Conservation (phyloP, 35 echinoderm and acorn worm genomes). For the Amphiura filiformis region DNA sequence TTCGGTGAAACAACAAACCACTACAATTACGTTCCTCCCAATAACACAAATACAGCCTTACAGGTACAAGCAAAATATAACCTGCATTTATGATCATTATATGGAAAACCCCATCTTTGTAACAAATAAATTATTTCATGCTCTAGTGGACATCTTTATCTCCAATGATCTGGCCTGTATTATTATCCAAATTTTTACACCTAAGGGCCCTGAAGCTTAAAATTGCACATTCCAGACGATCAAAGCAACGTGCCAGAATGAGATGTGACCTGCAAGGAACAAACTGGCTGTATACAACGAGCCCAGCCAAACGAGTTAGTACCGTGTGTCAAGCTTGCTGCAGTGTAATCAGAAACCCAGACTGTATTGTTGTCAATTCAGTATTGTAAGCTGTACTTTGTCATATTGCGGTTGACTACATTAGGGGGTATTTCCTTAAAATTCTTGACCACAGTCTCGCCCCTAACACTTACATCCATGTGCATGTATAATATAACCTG, state of each 20-base stretch:
- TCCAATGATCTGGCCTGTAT: not conserved
- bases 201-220: not conserved
- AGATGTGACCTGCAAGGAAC: not conserved
- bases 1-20: too few relatives aligned
- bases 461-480: too few relatives aligned
- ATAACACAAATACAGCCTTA: too few relatives aligned
- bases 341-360: not conserved
- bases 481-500: too few relatives aligned
- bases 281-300: not conserved
- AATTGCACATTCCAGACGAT: not conserved
- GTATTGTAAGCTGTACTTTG: not conserved
- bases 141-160: not conserved
- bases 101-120: too few relatives aligned
- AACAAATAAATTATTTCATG: not conserved
- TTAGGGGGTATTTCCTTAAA: not conserved
- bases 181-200: slow-evolving; percentile 6
- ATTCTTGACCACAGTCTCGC: too few relatives aligned
- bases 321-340: not conserved
- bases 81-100: too few relatives aligned
- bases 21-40: too few relatives aligned
- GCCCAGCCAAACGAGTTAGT: not conserved
- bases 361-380: not conserved
- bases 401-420: not conserved
- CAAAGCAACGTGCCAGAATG: not conserved
- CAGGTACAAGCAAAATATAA: too few relatives aligned